Conservation (phyloP, 2,888 invertebrate genomes). For the Lasioglossum marginatum region DNA sequence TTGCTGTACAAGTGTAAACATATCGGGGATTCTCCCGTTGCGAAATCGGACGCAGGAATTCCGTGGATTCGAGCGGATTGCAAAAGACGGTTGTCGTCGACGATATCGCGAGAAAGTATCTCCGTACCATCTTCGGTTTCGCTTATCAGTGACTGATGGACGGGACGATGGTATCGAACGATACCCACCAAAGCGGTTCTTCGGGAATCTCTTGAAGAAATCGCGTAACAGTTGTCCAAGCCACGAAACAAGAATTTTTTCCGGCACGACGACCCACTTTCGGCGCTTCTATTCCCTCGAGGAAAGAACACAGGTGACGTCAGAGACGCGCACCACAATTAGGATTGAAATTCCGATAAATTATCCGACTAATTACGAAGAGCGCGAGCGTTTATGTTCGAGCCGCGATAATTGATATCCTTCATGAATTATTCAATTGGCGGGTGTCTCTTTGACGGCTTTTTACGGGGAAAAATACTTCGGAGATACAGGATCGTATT, state of each 20-base stretch:
- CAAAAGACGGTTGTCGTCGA: neutral
- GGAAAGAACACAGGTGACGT: conserved; percentile 23
- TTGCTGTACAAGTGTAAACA: conserved; percentile 36
- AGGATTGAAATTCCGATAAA: conserved; percentile 40
- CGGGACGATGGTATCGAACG: conserved; percentile 8
- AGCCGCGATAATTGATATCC: conserved; percentile 51
- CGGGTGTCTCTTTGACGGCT: conserved; percentile 22
- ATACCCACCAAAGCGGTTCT: neutral
- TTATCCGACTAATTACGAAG: conserved; percentile 27
- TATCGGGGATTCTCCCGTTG: conserved; percentile 34
- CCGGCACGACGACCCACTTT: conserved; percentile 21
- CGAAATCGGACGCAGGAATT: conserved; percentile 40
- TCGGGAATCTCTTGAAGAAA: neutral
- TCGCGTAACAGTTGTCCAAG: neutral
- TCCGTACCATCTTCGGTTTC: neutral
- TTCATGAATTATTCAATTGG: conserved; percentile 58
- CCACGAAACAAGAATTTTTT: neutral
- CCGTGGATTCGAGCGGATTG: neutral
- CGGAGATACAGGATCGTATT: conserved; percentile 31
- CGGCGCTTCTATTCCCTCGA: neutral
- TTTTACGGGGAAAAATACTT: conserved; percentile 27
- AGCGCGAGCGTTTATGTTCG: conserved; percentile 12
- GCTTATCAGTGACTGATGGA: conserved; percentile 16
- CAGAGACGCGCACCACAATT: conserved; percentile 21
- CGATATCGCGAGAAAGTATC: conserved; percentile 6